Conservation (phyloP, 92 coral and sea anemone genomes). For the Heliopora coerulea region DNA sequence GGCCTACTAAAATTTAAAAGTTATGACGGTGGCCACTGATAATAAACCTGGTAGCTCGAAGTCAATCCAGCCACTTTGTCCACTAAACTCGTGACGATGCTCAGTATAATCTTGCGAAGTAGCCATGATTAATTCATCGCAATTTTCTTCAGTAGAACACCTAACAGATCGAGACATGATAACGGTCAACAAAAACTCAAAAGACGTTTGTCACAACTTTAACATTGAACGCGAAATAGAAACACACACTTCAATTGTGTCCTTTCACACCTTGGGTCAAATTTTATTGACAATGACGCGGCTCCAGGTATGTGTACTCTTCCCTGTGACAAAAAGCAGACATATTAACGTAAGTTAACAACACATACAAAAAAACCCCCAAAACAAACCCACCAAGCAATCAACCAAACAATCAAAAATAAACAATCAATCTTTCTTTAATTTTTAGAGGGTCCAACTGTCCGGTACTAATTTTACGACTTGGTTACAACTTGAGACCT, state of each 20-base stretch:
- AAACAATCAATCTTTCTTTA: too few relatives aligned
- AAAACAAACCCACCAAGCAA: too few relatives aligned
- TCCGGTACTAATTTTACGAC: too few relatives aligned
- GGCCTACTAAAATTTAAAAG: too few relatives aligned
- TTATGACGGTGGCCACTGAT: not conserved
- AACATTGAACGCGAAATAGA: not conserved
- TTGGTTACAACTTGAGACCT: too few relatives aligned
- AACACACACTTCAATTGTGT: not conserved
- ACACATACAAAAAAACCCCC: too few relatives aligned
- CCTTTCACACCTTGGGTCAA: slow-evolving; percentile 81
- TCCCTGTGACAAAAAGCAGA: slow-evolving; percentile 55
- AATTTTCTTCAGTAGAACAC: slow-evolving; percentile 91
- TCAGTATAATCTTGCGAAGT: slow-evolving; percentile 79
- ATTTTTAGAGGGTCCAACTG: too few relatives aligned
- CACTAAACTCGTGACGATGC: slow-evolving; percentile 93
- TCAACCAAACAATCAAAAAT: too few relatives aligned
- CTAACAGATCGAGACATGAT: slow-evolving; percentile 29
- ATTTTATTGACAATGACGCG: slow-evolving; percentile 79
- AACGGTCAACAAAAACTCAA: too few relatives aligned
- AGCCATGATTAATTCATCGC: slow-evolving; percentile 84
- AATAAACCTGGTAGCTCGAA: slow-evolving; percentile 87
- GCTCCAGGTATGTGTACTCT: slow-evolving; percentile 91
- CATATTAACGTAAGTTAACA: too few relatives aligned
- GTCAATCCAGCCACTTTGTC: slow-evolving; percentile 91
- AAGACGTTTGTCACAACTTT: not conserved